These are phyloP conservation scores for Riparia riparia DNA, from an alignment of 2,113 vertebrate genomes.

Conservation along the genomic window DNA sequence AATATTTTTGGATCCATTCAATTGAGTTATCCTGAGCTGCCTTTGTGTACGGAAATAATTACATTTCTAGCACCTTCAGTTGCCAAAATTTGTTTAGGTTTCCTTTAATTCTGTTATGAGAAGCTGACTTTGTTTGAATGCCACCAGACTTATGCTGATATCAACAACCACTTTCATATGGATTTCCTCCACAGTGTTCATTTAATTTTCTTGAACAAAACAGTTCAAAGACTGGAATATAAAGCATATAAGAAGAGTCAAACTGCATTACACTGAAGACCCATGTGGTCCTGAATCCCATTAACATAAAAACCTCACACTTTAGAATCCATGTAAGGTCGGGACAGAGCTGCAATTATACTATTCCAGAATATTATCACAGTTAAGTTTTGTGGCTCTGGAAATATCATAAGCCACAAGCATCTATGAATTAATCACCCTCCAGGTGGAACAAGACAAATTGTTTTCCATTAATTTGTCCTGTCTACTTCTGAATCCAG, in stretches of 20 bases:
- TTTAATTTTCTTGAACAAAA: not conserved
- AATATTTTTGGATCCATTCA: not conserved
- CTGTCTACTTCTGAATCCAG: not conserved
- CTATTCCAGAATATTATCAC: not conserved
- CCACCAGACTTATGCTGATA: accelerated
- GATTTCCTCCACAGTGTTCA: not conserved
- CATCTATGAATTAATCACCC: not conserved
- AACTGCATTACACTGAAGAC: not conserved
- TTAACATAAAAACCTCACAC: not conserved
- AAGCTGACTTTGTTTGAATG: not conserved
- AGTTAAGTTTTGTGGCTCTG: not conserved
- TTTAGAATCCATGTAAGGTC: not conserved
- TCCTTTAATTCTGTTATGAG: not conserved
- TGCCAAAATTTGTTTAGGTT: not conserved
- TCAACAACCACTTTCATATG: not conserved
- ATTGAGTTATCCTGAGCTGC: not conserved
- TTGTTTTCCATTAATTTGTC: not conserved
- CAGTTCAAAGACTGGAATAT: not conserved
- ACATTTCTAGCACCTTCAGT: not conserved
- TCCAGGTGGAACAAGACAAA: not conserved
- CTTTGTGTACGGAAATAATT: not conserved
- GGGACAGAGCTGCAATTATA: not conserved
- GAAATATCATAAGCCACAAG: not conserved
- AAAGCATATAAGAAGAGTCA: not conserved
- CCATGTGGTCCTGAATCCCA: not conserved